These are phyloP conservation scores for Oncopeltus fasciatus DNA, from an alignment of 1,140 invertebrate genomes.

Conservation along the genomic window DNA sequence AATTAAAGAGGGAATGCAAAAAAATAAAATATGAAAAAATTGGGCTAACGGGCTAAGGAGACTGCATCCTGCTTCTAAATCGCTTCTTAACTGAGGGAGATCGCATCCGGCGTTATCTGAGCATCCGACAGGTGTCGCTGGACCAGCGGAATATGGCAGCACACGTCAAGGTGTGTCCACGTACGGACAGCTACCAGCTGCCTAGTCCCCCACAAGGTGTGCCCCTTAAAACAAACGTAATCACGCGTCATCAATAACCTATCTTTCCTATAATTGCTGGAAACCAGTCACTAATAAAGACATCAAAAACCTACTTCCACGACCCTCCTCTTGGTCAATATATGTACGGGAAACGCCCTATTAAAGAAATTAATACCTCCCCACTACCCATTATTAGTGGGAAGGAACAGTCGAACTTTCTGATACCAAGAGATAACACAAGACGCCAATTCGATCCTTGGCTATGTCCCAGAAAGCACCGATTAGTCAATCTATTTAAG, in stretches of 20 bases:
- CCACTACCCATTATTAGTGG: background rate
- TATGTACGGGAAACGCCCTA: background rate
- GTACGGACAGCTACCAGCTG: background rate
- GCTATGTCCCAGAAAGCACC: too few species aligned
- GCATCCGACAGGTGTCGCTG: background rate
- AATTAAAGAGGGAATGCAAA: background rate
- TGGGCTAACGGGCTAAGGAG: background rate
- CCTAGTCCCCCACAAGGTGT: background rate
- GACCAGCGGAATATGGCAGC: background rate
- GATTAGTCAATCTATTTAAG: too few species aligned
- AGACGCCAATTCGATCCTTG: too few species aligned
- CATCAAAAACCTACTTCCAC: background rate
- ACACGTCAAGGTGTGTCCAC: background rate
- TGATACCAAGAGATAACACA: too few species aligned
- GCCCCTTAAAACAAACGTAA: background rate
- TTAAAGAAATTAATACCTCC: background rate
- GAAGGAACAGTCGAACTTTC: background rate
- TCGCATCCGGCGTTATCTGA: background rate
- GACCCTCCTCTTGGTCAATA: background rate
- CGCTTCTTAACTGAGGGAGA: constrained; percentile 1
- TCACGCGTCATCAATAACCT: background rate
- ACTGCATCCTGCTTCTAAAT: constrained; percentile 8
- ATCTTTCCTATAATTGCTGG: background rate
- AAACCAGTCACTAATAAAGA: background rate
- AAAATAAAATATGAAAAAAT: background rate